phyloP scores from a whole-genome alignment of 2,113 vertebrate species.

The Gallinago media region DNA sequence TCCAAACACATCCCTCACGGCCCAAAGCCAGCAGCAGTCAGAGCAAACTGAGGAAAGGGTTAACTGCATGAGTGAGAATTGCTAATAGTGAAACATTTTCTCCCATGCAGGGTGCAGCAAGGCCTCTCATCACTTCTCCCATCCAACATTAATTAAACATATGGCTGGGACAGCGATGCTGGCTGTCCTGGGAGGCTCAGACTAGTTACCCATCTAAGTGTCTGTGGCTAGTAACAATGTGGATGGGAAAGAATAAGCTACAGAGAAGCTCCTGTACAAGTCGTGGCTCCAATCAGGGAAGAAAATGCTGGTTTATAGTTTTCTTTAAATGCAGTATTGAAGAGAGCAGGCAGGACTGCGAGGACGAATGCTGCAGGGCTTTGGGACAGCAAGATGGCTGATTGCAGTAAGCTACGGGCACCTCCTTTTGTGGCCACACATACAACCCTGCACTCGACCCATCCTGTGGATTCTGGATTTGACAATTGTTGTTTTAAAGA shows the following conservation, averaged over 20 bases:
- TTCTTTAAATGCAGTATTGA: background rate
- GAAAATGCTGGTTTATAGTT: background rate
- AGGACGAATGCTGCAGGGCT: background rate
- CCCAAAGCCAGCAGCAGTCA: background rate
- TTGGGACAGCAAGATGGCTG: background rate
- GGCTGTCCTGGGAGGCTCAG: background rate
- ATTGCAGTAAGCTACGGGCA: background rate
- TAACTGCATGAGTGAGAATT: background rate
- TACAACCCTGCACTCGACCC: background rate
- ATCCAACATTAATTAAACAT: background rate
- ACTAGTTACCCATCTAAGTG: background rate
- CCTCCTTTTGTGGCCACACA: background rate
- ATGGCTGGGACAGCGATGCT: background rate
- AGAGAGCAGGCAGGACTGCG: background rate
- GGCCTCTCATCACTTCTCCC: background rate
- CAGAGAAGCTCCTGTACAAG: background rate
- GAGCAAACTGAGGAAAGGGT: background rate
- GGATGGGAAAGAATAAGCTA: background rate
- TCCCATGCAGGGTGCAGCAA: background rate
- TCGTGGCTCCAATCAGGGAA: background rate
- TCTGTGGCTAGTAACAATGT: background rate
- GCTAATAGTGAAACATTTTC: background rate
- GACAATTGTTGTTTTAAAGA: background rate
- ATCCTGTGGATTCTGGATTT: fast-evolving
- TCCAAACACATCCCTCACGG: background rate